These are phyloP conservation scores for Tinea semifulvella DNA, from an alignment of 2,888 invertebrate genomes.

Conservation along the genomic window DNA sequence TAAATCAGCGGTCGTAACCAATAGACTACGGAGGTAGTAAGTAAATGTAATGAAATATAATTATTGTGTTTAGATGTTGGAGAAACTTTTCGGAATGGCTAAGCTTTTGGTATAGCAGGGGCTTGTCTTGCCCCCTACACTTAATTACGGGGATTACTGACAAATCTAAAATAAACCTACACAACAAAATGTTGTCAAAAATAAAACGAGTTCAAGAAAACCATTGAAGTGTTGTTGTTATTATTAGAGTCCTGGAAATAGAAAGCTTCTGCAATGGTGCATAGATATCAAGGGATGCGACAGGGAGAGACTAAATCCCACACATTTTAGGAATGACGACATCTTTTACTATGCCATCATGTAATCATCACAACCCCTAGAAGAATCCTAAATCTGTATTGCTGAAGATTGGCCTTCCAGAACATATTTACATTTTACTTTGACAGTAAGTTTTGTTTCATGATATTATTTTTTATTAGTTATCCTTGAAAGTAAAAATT, in stretches of 20 bases:
- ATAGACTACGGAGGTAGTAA: no score
- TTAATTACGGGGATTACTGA: not conserved
- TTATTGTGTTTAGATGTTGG: no score
- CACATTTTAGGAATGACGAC: not conserved
- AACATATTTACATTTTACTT: no score
- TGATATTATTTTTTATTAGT: no score
- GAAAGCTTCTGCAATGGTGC: constrained; percentile 4
- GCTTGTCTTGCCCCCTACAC: not conserved
- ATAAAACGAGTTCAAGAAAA: constrained; percentile 8
- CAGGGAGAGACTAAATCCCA: not conserved
- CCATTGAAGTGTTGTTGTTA: constrained; percentile 7
- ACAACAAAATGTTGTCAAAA: constrained; percentile 9
- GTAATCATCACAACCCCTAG: no score
- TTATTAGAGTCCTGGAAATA: constrained; percentile 9
- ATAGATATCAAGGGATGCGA: constrained; percentile 4
- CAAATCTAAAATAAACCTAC: not conserved
- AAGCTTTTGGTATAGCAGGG: no score
- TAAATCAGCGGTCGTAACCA: no score
- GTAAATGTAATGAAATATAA: no score
- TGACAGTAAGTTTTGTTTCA: no score
- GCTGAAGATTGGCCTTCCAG: no score
- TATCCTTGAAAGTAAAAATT: no score
- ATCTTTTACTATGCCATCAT: not conserved
- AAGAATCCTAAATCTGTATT: not conserved
- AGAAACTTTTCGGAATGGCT: no score